Base-by-base conservation (phyloP, 2,888 invertebrate species). In the Nowickia ferox region DNA sequence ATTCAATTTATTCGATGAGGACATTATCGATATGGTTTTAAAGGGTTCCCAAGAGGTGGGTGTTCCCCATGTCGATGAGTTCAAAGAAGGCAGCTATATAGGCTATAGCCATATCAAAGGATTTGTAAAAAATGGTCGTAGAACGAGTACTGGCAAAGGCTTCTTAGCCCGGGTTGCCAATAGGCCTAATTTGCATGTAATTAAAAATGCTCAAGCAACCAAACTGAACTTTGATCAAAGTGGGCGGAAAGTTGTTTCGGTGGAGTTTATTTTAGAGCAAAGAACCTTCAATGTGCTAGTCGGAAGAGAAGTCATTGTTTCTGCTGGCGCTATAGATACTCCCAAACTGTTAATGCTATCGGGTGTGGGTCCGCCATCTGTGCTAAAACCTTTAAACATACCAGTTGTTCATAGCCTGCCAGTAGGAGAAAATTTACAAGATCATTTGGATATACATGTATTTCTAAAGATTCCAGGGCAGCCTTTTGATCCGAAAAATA, bases 371-470 rank as follows among this genome's bases (percentile, higher is more conserved):
- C 90, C 90, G 0, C 79, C 84, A 2, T 17, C 88, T 1, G 89
- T 91, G 10, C 85, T 92, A 9, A 48, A 87, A 65, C 42, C 89
- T 0, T 44, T 91, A 5, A 51, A 88, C 0, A 87, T 93, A 10
- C 86, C 89, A 0, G 72, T 92, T 8, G 40, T 90, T 0, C 76
- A 87, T 1, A 84, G 91, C 13, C 61, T 93, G 9, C 88, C 88
- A 0, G 96, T 97, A 0, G 97, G 96, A 0, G 94, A 95, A 87
- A 96, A 97, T 90, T 93, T 97, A 1, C 97, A 97, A 91, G 97
- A 97, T 90, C 97, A 97, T 91, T 95, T 96, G 30, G 94, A 95
- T 0, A 93, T 95, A 2, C 89, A 90, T 3, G 6, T 92, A 0
- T 89, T 91, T 22, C 57, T 92, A 15, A 87, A 90, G 30, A 92